Evolutionary conservation across 2,113 vertebrate species (phyloP), one percentile per base, ranked within the genome.

Genomic region (Festucalex cinctus): DNA sequence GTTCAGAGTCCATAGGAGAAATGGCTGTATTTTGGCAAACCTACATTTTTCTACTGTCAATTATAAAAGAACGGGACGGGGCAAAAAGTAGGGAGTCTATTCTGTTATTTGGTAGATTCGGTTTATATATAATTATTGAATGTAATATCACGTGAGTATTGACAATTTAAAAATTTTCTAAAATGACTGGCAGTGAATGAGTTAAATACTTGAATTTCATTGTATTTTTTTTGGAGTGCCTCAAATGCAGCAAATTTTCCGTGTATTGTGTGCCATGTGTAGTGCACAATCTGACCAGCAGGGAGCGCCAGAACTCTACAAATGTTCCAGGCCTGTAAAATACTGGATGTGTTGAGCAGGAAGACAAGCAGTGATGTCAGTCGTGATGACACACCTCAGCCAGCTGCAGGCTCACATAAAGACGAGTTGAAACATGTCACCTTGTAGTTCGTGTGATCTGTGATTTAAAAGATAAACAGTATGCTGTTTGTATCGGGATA

Each of bases 301-400:
- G 88, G 60, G 77, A 85, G 91, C 68, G 83, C 32, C 71, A 82
- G 43, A 74, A 64, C 63, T 62, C 78, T 44, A 37, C 8, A 66
- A 57, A 60, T 56, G n/a, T 20, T 46, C 26, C 13, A 17, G 2
- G 16, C 26, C 57, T 36, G 28, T 19, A 59, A 36, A 35, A 36
- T 20, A 3, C 3, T 3, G 48, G 24, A 10, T 24, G 9, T 1
- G 26, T 32, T 1, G 22, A 54, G 10, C 57, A 24, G 20, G 37
- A 51, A 10, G 35, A 19, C 17, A 1, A 49, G 3, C 39, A 44
- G 43, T 61, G 69, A 63, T 51, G 68, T 77, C 66, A 51, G 62
- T 10, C n/a, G 24, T 59, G 39, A 22, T 41, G 13, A 65, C 20
- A 57, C 8, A 56, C 37, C 32, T 61, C 41, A 16, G 0, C 56